These are phyloP conservation scores for Hoplodrina ambigua DNA, from an alignment of 2,888 invertebrate species.

Conservation along the genomic window DNA sequence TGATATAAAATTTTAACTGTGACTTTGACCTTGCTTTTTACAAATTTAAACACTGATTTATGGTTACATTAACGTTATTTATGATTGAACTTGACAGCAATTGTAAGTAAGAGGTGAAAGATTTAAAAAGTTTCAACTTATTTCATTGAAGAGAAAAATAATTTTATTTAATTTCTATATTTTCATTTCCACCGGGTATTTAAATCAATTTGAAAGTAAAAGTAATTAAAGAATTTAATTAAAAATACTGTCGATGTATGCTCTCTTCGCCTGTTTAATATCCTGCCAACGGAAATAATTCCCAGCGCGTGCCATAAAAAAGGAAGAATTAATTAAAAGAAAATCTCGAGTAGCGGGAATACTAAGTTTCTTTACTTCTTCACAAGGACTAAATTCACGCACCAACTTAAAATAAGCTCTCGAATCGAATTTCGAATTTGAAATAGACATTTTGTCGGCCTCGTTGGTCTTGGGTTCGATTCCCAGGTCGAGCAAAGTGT, in stretches of 20 bases:
- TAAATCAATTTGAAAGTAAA: constrained; percentile 13
- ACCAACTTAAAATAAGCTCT: too few relatives aligned
- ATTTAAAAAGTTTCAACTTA: too few relatives aligned
- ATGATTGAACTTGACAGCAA: too few relatives aligned
- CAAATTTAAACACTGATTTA: too few relatives aligned
- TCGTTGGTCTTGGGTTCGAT: too few relatives aligned
- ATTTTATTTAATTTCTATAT: not conserved
- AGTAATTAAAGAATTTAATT: constrained; percentile 21
- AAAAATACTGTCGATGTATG: constrained; percentile 13
- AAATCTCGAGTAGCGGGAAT: constrained; percentile 3
- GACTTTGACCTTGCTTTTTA: too few relatives aligned
- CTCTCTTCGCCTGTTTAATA: constrained; percentile 29
- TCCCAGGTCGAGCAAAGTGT: too few relatives aligned
- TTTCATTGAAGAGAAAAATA: not conserved
- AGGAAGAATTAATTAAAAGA: constrained; percentile 29
- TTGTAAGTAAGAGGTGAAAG: too few relatives aligned
- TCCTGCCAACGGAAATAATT: constrained; percentile 48
- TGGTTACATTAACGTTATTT: too few relatives aligned
- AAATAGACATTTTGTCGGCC: too few relatives aligned
- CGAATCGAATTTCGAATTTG: too few relatives aligned
- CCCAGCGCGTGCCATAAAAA: constrained; percentile 16
- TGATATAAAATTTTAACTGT: too few relatives aligned
- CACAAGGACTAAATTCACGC: not conserved
- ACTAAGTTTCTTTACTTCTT: not conserved
- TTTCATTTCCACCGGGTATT: constrained; percentile 9